Conservation (phyloP, 2,888 invertebrate species). For the Drosophila affinis region DNA sequence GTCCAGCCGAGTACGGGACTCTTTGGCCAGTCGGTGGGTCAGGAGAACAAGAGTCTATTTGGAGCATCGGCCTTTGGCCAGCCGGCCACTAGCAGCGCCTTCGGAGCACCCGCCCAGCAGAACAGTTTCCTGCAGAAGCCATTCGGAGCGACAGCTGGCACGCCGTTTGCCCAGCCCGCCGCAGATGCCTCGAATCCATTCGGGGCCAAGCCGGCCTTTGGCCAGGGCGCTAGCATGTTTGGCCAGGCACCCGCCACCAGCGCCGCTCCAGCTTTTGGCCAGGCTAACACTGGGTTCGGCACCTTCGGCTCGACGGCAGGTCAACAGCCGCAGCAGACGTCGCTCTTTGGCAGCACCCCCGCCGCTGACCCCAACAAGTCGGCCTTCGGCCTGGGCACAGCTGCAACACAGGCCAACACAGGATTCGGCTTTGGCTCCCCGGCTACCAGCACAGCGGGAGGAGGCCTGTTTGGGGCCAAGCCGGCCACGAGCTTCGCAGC, state of each 20-base stretch:
- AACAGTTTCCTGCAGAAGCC: slow-evolving; percentile 88
- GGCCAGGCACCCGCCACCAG: slow-evolving; percentile 85
- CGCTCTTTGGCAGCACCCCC: slow-evolving; percentile 78
- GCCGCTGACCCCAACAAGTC: slow-evolving; percentile 83
- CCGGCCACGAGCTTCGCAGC: slow-evolving; percentile 84
- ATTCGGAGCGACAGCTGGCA: slow-evolving; percentile 85
- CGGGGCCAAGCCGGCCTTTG: slow-evolving; percentile 82
- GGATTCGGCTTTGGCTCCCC: slow-evolving; percentile 83
- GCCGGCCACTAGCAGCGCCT: slow-evolving; percentile 81
- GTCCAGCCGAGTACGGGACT: slow-evolving; percentile 83
- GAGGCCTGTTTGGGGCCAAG: slow-evolving; percentile 80
- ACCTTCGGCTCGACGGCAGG: slow-evolving; percentile 82
- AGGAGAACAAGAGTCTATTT: slow-evolving; percentile 86
- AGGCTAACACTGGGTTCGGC: slow-evolving; percentile 81
- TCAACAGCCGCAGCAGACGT: slow-evolving; percentile 63
- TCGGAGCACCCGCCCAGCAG: slow-evolving; percentile 86
- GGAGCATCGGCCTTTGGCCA: slow-evolving; percentile 85
- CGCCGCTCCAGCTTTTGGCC: slow-evolving; percentile 84
- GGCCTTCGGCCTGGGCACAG: slow-evolving; percentile 79
- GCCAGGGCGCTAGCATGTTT: slow-evolving; percentile 85
- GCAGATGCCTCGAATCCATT: slow-evolving; percentile 82
- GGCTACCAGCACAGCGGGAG: slow-evolving; percentile 84
- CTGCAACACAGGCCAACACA: slow-evolving; percentile 73
- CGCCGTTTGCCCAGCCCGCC: slow-evolving; percentile 73
- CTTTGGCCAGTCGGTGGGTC: slow-evolving; percentile 85